phyloP scores from a whole-genome alignment of 2,888 invertebrate species.

The Caenorhabditis angaria region DNA sequence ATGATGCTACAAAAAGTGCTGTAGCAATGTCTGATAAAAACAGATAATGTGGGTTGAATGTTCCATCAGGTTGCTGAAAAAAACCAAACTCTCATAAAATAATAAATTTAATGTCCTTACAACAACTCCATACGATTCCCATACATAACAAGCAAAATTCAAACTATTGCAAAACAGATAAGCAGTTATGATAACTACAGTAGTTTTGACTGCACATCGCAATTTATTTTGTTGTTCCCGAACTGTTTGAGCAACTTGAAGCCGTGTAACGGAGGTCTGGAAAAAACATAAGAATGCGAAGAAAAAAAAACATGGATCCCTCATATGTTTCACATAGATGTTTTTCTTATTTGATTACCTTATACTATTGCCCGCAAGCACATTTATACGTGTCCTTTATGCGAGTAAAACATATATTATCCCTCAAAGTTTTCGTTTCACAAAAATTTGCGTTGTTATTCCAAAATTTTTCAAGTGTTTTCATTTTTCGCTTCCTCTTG shows the following conservation, averaged over 20 bases:
- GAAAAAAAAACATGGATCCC: too few species aligned
- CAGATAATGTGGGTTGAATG: slow-evolving; percentile 52
- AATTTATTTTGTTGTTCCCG: slow-evolving; percentile 49
- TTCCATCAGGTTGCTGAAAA: slow-evolving; percentile 42
- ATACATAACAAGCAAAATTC: slow-evolving; percentile 53
- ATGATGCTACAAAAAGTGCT: slow-evolving; percentile 57
- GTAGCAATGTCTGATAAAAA: slow-evolving; percentile 53
- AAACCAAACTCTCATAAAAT: too few species aligned
- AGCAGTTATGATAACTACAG: slow-evolving; percentile 55
- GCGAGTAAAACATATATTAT: too few species aligned
- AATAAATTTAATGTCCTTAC: too few species aligned
- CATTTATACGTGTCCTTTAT: background rate
- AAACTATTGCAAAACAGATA: slow-evolving; percentile 61
- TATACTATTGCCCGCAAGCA: background rate
- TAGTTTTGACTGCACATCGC: slow-evolving; percentile 56
- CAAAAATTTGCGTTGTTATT: too few species aligned
- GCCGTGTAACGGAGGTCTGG: slow-evolving; percentile 34
- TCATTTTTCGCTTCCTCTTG: background rate
- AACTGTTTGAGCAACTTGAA: slow-evolving; percentile 40
- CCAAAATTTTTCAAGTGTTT: background rate
- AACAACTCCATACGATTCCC: too few species aligned
- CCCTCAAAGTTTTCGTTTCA: too few species aligned
- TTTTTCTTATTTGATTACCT: background rate
- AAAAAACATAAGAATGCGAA: too few species aligned
- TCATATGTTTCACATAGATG: background rate